Conservation (phyloP, 2,797 vertebrate species). For the Molothrus aeneus region DNA sequence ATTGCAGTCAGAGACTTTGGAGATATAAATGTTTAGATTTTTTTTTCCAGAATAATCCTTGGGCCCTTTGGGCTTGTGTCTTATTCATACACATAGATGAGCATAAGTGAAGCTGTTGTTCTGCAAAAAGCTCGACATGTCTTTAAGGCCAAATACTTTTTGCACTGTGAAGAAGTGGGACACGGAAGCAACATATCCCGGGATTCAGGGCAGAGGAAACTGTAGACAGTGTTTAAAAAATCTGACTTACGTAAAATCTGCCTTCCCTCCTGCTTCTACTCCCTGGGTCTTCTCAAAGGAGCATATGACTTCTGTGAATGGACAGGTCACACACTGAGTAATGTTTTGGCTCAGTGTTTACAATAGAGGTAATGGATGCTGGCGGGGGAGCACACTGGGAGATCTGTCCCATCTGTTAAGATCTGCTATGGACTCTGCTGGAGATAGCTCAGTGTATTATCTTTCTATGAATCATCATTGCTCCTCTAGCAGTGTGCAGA, state of each 20-base stretch:
- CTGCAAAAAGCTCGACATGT: not conserved
- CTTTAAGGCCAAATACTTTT: not conserved
- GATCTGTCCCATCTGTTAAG: slow-evolving; percentile 65
- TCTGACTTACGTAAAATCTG: slow-evolving; percentile 54
- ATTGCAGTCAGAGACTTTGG: not conserved
- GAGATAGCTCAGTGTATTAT: slow-evolving; percentile 38
- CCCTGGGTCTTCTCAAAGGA: slow-evolving; percentile 63
- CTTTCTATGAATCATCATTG: slow-evolving; percentile 63
- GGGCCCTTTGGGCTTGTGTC: not conserved
- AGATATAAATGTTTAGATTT: not conserved
- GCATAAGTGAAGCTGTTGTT: not conserved
- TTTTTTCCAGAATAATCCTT: not conserved
- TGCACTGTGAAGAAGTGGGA: not conserved
- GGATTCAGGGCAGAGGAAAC: slow-evolving; percentile 35
- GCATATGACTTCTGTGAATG: slow-evolving; percentile 70
- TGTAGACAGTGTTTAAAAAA: not conserved
- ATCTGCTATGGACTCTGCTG: not conserved
- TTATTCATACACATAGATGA: not conserved
- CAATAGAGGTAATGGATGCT: slow-evolving; percentile 57
- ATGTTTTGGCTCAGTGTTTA: slow-evolving; percentile 54
- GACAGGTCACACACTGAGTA: slow-evolving; percentile 61
- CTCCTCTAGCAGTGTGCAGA: not conserved
- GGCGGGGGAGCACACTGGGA: slow-evolving; percentile 8
- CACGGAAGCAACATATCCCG: not conserved
- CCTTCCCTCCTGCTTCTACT: slow-evolving; percentile 40